Evolutionary conservation across 2,797 vertebrate species (phyloP), one percentile per base, ranked within the genome.

Genomic region (Clangula hyemalis): DNA sequence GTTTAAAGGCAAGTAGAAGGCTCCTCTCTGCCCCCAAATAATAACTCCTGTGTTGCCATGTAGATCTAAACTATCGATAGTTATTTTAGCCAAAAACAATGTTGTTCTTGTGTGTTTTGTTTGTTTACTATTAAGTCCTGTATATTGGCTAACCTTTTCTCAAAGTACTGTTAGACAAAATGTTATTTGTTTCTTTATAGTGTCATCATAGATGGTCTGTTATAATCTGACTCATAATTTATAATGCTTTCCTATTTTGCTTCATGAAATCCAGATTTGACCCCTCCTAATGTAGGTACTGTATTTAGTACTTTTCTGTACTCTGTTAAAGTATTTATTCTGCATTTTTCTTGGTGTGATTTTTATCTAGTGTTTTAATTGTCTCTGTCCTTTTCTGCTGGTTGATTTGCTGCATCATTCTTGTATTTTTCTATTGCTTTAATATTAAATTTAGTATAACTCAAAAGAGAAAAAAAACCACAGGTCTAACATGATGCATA

Each of bases 251-350:
- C 97, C 97, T 97, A 28, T 97, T 98, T 98, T 98, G 97, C 97
- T 98, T 97, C 97, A 88, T 98, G 97, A 98, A 98, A 98, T 97
- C 95, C 98, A 98, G 98, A 98, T 97, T 97, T 98, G 97, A 98
- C 98, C 95, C 98, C 98, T 98, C 97, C 98, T 98, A 98, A 98
- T 98, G 98, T 98, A 98, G 98, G 98, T 98, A 98, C 98, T 98
- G 98, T 98, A 98, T 97, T 98, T 97, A 98, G 97, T 97, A 96
- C 94, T 98, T 98, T 97, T 98, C 97, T 97, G 89, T 98, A 94
- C 81, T 95, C 79, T 88, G 56, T 96, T 78, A 85, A 95, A 94
- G 79, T 96, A 91, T 96, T 96, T 95, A 68, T 94, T 94, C 91
- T 97, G 96, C 86, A 73, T 70, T 72, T 54, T 81, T 43, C 49